Evolutionary conservation across 1,140 invertebrate genomes (phyloP).

Genomic region (Nilaparvata lugens): DNA sequence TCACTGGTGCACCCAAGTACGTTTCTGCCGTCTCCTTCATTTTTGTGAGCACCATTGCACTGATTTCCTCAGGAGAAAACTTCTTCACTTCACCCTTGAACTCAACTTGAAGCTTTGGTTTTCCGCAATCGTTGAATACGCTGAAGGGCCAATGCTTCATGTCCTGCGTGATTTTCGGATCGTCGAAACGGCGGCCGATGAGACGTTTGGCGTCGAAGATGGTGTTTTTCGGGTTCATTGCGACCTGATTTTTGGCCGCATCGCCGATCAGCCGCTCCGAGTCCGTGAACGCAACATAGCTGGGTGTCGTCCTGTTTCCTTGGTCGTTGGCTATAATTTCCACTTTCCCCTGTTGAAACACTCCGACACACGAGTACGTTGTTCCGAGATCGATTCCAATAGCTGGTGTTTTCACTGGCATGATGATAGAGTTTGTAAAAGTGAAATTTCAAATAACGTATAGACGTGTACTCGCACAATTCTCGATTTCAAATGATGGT

Average conservation of each 20-base stretch:
- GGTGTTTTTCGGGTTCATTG: constrained; percentile 79
- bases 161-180: constrained; percentile 62
- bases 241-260: constrained; percentile 58
- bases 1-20: constrained; percentile 37
- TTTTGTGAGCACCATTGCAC: constrained; percentile 61
- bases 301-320: constrained; percentile 85
- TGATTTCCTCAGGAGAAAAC: constrained; percentile 79
- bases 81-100: constrained; percentile 65
- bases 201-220: constrained; percentile 75
- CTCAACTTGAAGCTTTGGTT: constrained; percentile 66
- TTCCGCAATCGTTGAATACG: constrained; percentile 54
- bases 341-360: constrained; percentile 77
- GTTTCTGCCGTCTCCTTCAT: constrained; percentile 49
- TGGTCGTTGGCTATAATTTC: constrained; percentile 93
- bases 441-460: too few relatives aligned
- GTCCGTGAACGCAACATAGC: constrained; percentile 82
- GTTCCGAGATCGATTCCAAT: constrained; percentile 72
- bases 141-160: constrained; percentile 74
- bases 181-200: constrained; percentile 68
- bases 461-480: too few relatives aligned
- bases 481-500: too few relatives aligned
- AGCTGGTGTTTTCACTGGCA: constrained; percentile 41
- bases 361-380: constrained; percentile 72
- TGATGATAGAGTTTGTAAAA: background rate
- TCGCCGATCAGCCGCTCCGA: constrained; percentile 67